Conservation (phyloP, 2,113 vertebrate species). For the Baryphthengus martii region DNA sequence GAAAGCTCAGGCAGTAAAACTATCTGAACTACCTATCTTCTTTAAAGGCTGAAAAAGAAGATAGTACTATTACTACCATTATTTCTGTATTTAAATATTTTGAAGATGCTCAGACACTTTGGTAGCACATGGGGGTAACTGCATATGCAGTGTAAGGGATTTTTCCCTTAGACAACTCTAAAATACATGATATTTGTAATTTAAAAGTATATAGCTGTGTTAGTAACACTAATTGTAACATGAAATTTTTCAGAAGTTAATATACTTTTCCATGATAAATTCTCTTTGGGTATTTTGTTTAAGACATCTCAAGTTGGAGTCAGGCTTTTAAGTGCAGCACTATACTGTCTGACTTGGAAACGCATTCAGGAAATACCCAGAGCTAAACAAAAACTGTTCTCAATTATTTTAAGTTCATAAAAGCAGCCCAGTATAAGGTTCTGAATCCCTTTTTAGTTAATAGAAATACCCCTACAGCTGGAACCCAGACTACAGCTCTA, state of each 20-base stretch:
- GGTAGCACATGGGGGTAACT: neutral
- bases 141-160: neutral
- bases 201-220: neutral
- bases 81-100: neutral
- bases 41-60: neutral
- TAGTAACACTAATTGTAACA: neutral
- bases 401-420: conserved; percentile 55
- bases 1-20: neutral
- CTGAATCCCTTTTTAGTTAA: conserved; percentile 36
- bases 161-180: neutral
- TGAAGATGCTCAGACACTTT: neutral
- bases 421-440: neutral
- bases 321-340: neutral
- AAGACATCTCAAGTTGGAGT: neutral
- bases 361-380: conserved; percentile 27
- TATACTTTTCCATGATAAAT: neutral
- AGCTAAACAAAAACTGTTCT: conserved; percentile 53
- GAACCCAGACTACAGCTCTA: conserved; percentile 15
- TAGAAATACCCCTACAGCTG: conserved; percentile 39
- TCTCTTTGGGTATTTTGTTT: neutral
- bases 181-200: neutral
- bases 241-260: neutral
- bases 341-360: conserved; percentile 11
- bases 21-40: neutral
- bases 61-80: neutral